Percentiles rank a stretch among this genome's conserved stretches.
These are phyloP conservation scores for Erebia aethiops DNA, from an alignment of 2,888 invertebrate species.

Conservation along the genomic window DNA sequence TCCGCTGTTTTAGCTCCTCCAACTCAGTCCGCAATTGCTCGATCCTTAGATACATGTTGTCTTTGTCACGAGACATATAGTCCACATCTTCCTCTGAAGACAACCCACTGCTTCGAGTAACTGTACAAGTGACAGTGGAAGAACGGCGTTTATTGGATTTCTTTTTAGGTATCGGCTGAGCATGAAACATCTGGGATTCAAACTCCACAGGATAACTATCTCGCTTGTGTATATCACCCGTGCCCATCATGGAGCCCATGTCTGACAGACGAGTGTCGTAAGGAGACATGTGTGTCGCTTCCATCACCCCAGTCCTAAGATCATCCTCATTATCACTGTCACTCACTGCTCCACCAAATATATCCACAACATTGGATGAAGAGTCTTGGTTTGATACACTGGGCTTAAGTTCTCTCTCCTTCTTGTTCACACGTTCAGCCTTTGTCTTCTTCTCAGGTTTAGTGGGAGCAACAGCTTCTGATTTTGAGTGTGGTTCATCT, in stretches of 20 bases:
- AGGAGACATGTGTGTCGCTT: conserved; percentile 89
- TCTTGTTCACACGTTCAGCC: conserved; percentile 48
- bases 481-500: conserved; percentile 84
- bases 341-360: conserved; percentile 96
- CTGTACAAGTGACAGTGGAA: conserved; percentile 49
- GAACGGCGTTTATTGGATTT: conserved; percentile 50
- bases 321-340: conserved; percentile 93
- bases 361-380: conserved; percentile 84
- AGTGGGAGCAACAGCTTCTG: conserved; percentile 43
- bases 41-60: conserved; percentile 85
- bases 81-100: conserved; percentile 69
- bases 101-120: conserved; percentile 51
- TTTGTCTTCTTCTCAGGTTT: conserved; percentile 68
- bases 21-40: conserved; percentile 89
- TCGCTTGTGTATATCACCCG: conserved; percentile 49
- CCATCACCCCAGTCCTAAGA: conserved; percentile 89
- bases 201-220: conserved; percentile 59
- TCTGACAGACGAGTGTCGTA: conserved; percentile 90
- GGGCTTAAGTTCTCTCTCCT: conserved; percentile 29
- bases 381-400: conserved; percentile 46
- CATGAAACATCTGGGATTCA: conserved; percentile 65
- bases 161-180: conserved; percentile 44
- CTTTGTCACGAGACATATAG: conserved; percentile 63
- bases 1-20: conserved; percentile 87
- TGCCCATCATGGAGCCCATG: conserved; percentile 63